Percentiles rank a stretch among this genome's conserved stretches.
These are phyloP conservation scores for Yasuhikotakia modesta DNA, from an alignment of 2,797 vertebrate genomes.

Conservation along the genomic window DNA sequence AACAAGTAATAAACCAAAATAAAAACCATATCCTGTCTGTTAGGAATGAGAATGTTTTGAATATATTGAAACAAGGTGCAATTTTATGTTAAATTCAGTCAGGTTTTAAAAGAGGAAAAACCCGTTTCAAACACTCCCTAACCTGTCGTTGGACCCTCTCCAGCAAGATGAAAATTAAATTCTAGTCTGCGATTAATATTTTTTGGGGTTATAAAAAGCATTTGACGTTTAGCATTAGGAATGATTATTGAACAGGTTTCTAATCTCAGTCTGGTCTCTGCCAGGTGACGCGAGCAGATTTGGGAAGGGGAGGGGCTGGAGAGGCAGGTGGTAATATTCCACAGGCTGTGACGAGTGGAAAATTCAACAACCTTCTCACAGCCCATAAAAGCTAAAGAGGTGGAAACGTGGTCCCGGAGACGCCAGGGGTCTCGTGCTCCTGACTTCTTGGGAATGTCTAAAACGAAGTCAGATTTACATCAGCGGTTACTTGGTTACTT, in stretches of 20 bases:
- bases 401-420: conserved; percentile 58
- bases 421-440: conserved; percentile 13
- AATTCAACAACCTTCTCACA: conserved; percentile 67
- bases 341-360: conserved; percentile 67
- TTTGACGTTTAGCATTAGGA: conserved; percentile 26
- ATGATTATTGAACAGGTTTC: conserved; percentile 20
- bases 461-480: conserved; percentile 15
- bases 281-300: conserved; percentile 41
- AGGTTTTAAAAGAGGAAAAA: neutral
- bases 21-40: neutral
- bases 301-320: conserved; percentile 13
- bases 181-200: neutral
- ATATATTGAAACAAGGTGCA: neutral
- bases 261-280: conserved; percentile 10
- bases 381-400: conserved; percentile 74
- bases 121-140: neutral
- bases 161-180: conserved; percentile 8
- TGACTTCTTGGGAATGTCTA: conserved; percentile 51
- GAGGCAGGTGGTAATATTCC: conserved; percentile 67
- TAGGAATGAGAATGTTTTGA: neutral
- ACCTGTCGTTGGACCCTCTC: neutral
- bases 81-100: neutral
- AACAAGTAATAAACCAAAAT: neutral
- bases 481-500: conserved; percentile 40
- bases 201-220: conserved; percentile 10